phyloP scores from a whole-genome alignment of 2,113 vertebrate genomes.

The Percina caprodes region DNA sequence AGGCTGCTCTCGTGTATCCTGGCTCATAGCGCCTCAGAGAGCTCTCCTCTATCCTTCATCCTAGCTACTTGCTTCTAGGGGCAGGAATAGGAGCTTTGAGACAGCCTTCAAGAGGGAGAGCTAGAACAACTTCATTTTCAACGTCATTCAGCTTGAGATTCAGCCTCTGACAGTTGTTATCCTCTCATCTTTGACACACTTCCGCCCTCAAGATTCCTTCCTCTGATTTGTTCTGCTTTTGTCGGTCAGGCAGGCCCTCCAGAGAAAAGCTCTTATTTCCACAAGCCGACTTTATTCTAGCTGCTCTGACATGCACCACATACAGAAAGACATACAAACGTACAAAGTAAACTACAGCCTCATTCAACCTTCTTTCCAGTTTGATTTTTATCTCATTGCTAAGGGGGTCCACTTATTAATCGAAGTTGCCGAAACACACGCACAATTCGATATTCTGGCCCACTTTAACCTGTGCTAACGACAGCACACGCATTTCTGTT shows the following conservation, averaged over 20 bases:
- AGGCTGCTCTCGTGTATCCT: no score
- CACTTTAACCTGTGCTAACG: not conserved
- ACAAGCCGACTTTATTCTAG: not conserved
- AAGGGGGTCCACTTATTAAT: not conserved
- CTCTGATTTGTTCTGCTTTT: conserved; percentile 8
- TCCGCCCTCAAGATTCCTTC: conserved; percentile 24
- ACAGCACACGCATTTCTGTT: not conserved
- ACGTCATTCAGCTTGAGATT: no score
- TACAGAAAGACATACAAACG: not conserved
- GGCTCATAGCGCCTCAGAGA: no score
- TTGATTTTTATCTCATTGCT: not conserved
- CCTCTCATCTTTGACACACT: not conserved
- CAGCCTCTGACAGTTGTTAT: not conserved
- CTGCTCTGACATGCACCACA: conserved; percentile 2
- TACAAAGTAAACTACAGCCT: not conserved
- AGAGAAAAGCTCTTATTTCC: not conserved
- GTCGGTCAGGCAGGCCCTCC: no score
- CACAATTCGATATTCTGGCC: no score
- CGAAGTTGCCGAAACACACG: no score
- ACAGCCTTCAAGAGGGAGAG: no score
- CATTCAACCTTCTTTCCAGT: not conserved
- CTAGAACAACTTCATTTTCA: no score
- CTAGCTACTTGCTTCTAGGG: no score
- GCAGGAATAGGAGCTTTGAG: no score
- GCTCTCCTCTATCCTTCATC: no score